Conservation (phyloP, 2,797 vertebrate genomes). For the Propithecus perrieri region DNA sequence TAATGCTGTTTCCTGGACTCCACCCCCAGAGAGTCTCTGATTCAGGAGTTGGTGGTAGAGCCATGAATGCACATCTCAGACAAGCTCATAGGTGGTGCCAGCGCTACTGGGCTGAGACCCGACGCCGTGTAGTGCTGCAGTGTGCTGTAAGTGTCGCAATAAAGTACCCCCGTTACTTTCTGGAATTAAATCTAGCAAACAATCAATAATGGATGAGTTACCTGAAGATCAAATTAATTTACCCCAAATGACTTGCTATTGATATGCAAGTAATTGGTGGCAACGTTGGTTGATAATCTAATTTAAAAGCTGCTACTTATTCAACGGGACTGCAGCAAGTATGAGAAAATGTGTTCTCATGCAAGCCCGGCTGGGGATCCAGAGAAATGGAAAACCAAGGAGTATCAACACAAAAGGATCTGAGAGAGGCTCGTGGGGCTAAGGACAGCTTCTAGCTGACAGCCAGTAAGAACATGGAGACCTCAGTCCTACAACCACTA, state of each 20-base stretch:
- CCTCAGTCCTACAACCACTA: not conserved
- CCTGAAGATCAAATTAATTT: not conserved
- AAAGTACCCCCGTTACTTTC: not conserved
- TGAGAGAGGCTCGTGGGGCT: not conserved
- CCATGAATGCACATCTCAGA: rapidly evolving
- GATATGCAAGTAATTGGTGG: conserved; percentile 41
- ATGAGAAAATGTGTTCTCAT: not conserved
- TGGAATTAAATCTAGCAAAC: conserved; percentile 42
- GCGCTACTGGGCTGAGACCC: rapidly evolving
- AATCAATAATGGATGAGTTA: conserved; percentile 50
- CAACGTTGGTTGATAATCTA: conserved; percentile 37
- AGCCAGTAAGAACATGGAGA: not conserved
- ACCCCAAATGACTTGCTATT: conserved; percentile 50
- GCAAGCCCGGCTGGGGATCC: conserved; percentile 5
- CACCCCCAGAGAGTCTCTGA: not conserved
- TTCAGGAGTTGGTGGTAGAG: not conserved
- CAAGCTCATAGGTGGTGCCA: rapidly evolving
- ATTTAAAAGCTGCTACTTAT: conserved; percentile 47
- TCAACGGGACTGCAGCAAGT: not conserved
- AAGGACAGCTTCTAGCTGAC: rapidly evolving
- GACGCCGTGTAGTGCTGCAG: rapidly evolving
- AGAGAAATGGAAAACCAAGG: not conserved
- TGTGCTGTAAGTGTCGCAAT: not conserved
- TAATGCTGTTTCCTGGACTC: not conserved
- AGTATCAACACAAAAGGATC: no score